phyloP scores from a whole-genome alignment of 53 echinoderm and acorn worm species.

The Luidia sarsii region DNA sequence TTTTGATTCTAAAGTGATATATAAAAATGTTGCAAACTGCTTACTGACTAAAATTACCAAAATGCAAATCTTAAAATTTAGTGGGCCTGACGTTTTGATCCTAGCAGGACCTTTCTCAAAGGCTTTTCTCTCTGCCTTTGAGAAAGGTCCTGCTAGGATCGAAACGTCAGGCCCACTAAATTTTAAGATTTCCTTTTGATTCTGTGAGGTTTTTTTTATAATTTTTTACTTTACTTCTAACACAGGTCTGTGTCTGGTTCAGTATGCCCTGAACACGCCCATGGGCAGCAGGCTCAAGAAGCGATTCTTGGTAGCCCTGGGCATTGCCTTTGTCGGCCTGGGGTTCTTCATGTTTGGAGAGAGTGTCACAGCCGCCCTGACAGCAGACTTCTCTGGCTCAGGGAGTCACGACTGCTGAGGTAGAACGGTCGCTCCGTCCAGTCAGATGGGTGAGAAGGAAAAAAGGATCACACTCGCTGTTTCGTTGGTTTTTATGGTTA shows the following conservation, averaged over 20 bases:
- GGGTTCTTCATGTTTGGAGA: slow-evolving; percentile 85
- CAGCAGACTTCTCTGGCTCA: slow-evolving; percentile 43
- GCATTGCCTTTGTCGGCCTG: slow-evolving; percentile 69
- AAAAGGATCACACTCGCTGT: not conserved
- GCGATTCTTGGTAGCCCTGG: slow-evolving; percentile 57
- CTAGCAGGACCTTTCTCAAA: no score
- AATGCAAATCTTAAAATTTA: no score
- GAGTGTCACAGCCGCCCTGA: slow-evolving; percentile 73
- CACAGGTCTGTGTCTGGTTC: slow-evolving; percentile 86
- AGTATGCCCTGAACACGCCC: slow-evolving; percentile 67
- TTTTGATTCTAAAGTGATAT: no score
- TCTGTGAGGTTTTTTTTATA: no score
- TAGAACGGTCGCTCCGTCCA: not conserved
- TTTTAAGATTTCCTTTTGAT: no score
- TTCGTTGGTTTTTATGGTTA: not conserved
- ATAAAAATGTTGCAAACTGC: no score
- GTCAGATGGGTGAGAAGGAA: not conserved
- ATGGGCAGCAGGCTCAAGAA: slow-evolving; percentile 41
- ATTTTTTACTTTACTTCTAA: no score
- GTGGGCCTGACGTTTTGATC: no score
- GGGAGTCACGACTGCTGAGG: not conserved
- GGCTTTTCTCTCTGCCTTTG: no score
- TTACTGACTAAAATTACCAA: no score
- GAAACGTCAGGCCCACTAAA: no score
- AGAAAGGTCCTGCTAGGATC: no score